Evolutionary conservation across 2,113 vertebrate species (phyloP).

Genomic region (Heloderma charlesbogerti): DNA sequence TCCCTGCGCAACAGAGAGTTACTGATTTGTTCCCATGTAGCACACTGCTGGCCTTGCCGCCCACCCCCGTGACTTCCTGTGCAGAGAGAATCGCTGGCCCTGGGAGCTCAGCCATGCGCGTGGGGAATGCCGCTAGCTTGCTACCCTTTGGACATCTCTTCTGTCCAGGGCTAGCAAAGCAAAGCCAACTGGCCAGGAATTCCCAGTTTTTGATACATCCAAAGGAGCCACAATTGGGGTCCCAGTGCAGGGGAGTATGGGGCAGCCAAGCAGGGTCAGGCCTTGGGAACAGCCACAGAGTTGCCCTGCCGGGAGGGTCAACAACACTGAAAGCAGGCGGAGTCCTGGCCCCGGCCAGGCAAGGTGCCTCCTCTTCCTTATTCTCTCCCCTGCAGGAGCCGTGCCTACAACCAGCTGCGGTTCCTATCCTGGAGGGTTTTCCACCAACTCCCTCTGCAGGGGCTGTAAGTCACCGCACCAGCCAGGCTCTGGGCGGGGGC

Average conservation of each 20-base stretch:
- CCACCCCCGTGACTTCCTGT: background rate
- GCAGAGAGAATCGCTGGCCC: background rate
- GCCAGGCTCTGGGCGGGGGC: fast-evolving
- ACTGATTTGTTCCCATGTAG: background rate
- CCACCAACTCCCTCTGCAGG: constrained; percentile 85
- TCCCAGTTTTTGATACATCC: background rate
- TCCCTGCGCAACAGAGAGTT: background rate
- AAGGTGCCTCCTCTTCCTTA: background rate
- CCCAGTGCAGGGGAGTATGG: background rate
- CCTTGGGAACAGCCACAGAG: no score
- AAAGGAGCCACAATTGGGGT: background rate
- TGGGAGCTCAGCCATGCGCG: background rate
- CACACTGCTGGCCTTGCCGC: background rate
- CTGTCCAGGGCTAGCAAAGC: background rate
- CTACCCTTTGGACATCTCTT: background rate
- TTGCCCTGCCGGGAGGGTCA: background rate
- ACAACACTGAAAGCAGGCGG: background rate
- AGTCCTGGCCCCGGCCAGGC: background rate
- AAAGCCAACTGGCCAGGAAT: background rate
- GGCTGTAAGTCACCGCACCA: constrained; percentile 85
- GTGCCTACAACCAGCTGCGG: constrained; percentile 86
- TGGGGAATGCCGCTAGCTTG: background rate
- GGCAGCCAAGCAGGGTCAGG: background rate
- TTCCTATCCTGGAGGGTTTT: constrained; percentile 91
- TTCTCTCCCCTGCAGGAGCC: constrained; percentile 79